A percentile compares a stretch with the other conserved stretches of the same genome.
phyloP scores from a whole-genome alignment of 1,140 invertebrate genomes.

The Orchestia grillus region DNA sequence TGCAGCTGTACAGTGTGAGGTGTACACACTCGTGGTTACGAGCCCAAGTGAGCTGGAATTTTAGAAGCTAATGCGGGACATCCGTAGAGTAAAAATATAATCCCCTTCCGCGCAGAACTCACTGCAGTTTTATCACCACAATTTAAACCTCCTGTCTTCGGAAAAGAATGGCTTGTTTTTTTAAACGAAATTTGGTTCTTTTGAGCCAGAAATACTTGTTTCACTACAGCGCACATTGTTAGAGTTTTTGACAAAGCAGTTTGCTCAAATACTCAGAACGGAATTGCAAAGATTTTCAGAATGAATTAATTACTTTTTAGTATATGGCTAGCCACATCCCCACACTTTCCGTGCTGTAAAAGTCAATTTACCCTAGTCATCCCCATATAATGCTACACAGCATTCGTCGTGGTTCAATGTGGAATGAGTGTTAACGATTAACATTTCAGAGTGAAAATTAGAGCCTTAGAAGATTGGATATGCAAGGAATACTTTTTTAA shows the following conservation, averaged over 20 bases:
- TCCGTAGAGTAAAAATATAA: not conserved
- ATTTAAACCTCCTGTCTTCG: not conserved
- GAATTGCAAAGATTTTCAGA: not conserved
- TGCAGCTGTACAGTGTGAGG: not conserved
- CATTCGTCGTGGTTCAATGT: not conserved
- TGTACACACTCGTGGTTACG: not conserved
- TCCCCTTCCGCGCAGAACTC: not conserved
- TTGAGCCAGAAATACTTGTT: not conserved
- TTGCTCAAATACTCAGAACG: not conserved
- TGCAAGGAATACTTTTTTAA: not conserved
- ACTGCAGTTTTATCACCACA: not conserved
- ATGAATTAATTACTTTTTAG: not conserved
- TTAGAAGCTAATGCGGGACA: not conserved
- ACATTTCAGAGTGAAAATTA: not conserved
- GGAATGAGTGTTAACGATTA: not conserved
- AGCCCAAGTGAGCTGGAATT: not conserved
- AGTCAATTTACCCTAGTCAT: not conserved
- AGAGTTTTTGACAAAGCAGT: not conserved
- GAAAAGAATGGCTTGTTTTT: not conserved
- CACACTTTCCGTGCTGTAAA: not conserved
- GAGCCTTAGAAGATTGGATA: not conserved
- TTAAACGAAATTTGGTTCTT: not conserved
- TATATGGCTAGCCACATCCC: not conserved
- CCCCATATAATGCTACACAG: not conserved
- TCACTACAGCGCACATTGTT: not conserved